Base-by-base conservation (phyloP, 2,113 vertebrate species). In the Tenrec ecaudatus region DNA sequence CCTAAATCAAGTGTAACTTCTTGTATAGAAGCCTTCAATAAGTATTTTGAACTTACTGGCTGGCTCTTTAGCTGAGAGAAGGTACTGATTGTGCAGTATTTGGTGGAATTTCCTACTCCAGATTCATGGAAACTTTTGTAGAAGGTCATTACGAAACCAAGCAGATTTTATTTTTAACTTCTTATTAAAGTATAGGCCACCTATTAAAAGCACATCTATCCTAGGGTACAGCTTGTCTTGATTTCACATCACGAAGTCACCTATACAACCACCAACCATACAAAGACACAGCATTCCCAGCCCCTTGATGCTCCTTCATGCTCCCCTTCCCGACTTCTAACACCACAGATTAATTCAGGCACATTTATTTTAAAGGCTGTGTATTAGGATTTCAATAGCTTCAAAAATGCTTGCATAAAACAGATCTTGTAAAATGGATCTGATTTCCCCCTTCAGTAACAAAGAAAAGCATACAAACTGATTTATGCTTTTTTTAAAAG, bases 161-260 rank as follows among this genome's bases (percentile, higher is more conserved):
- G 10, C 23, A 17, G 12, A 75, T 64, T 82, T 90, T 14, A 66
- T 71, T 83, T 80, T 83, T 79, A 53, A 25, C 60, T 85, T 86
- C 47, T 76, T 25, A 36, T 53, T 86, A 25, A 68, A 86, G 40
- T 85, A 20, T 27, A 90, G 68, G 14, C 71, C 2, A 57, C 40
- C 10, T 66, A 75, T 9, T 89, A 27, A 92, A 90, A 79, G 38
- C 6, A 86, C 38, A 68, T 75, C 20, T 81, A 29, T 84, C 19
- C 3, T 25, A 82, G 33, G 2, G 16, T 2, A 57, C 17, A 71
- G 31, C 23, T 77, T 93, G 36, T 73, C 43, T 23, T 80, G 77
- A 94, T 90, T 83, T 93, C 33, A 71, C 25, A 77, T 91, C 91
- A 66, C 69, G 31, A 95, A 93, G n/a, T 81, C 47, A 77, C 15